These are phyloP conservation scores for Rhingia rostrata DNA, from an alignment of 2,888 invertebrate genomes.

Conservation along the genomic window DNA sequence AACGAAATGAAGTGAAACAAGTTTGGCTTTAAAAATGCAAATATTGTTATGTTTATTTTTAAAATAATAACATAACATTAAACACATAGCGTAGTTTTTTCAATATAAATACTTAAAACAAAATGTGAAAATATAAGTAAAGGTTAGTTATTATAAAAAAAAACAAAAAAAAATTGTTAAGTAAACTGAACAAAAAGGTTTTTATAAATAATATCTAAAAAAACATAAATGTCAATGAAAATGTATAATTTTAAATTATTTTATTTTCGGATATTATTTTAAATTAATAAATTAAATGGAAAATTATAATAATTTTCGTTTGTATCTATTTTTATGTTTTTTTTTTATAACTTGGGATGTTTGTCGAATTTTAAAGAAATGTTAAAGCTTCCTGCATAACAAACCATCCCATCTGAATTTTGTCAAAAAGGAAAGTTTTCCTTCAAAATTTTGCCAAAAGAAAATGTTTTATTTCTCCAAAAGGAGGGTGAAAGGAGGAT, in stretches of 20 bases:
- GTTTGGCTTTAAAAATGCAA: conserved; percentile 50
- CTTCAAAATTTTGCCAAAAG: too few relatives aligned
- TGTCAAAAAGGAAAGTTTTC: too few relatives aligned
- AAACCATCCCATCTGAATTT: too few relatives aligned
- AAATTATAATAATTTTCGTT: background rate
- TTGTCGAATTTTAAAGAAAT: too few relatives aligned
- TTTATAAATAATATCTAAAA: conserved; percentile 4
- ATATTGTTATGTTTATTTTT: conserved; percentile 39
- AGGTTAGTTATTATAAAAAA: conserved; percentile 44
- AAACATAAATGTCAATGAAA: conserved; percentile 22
- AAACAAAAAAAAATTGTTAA: conserved; percentile 14
- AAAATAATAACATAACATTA: conserved; percentile 28
- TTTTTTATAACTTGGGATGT: background rate
- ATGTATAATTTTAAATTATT: background rate
- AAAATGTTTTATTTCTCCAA: too few relatives aligned
- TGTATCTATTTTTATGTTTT: background rate
- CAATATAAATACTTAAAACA: conserved; percentile 11
- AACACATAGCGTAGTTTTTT: conserved; percentile 39
- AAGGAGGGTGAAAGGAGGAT: too few relatives aligned
- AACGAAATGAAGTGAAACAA: conserved; percentile 12
- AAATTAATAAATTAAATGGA: background rate
- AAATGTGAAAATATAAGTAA: conserved; percentile 14
- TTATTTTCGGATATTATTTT: background rate
- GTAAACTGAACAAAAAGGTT: background rate
- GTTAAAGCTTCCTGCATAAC: too few relatives aligned